Conservation (phyloP, 2,888 invertebrate species). For the Tetragnatha montana region DNA sequence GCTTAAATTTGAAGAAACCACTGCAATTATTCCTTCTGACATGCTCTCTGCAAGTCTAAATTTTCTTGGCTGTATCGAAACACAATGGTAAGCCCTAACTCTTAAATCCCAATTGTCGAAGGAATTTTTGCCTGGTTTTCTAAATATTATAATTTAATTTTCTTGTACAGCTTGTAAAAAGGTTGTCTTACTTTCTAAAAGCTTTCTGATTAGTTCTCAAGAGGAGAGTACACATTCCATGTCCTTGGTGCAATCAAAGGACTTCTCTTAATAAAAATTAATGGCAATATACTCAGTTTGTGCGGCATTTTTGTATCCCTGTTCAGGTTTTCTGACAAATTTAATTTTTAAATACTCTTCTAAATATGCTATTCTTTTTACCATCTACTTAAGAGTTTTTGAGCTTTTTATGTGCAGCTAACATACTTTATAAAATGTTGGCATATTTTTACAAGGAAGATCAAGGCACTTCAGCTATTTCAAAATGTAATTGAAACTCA, state of each 20-base stretch:
- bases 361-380: too few species aligned
- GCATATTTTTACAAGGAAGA: too few species aligned
- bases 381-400: too few species aligned
- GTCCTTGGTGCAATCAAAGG: conserved; percentile 3
- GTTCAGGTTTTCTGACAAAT: too few species aligned
- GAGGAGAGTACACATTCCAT: conserved; percentile 56
- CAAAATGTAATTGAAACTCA: too few species aligned
- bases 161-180: conserved; percentile 43
- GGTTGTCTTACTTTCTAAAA: background rate
- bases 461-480: too few species aligned
- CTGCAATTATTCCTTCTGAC: conserved; percentile 11
- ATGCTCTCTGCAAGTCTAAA: background rate
- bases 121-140: conserved; percentile 15
- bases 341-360: too few species aligned
- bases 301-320: too few species aligned
- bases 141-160: background rate
- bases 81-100: too few species aligned
- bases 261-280: background rate
- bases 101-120: background rate
- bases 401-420: too few species aligned
- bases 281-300: too few species aligned
- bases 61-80: background rate
- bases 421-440: too few species aligned
- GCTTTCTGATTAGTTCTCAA: conserved; percentile 19
- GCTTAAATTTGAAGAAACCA: background rate